Conservation (phyloP, 2,797 vertebrate genomes). For the Anguilla obscura region DNA sequence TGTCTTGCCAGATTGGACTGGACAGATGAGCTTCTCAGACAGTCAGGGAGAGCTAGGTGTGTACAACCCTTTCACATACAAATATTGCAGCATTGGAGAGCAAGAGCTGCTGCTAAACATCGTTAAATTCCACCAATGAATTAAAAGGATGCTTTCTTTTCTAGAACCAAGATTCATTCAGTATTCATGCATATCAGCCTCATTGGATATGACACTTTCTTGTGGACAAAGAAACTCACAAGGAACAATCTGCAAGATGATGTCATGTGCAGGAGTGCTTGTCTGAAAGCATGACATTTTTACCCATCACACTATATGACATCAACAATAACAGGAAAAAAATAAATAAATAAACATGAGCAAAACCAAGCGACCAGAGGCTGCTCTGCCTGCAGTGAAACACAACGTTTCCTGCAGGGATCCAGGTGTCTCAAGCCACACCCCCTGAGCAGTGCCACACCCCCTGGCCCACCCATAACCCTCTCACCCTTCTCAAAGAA, state of each 20-base stretch:
- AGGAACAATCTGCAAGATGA: slow-evolving; percentile 63
- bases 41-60: slow-evolving; percentile 33
- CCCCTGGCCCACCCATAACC: slow-evolving; percentile 38
- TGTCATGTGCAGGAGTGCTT: neutral
- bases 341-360: slow-evolving; percentile 52
- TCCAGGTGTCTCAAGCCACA: slow-evolving; percentile 73
- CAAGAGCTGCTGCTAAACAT: slow-evolving; percentile 27
- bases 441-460: neutral
- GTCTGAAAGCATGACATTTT: neutral
- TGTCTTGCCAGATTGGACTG: slow-evolving; percentile 29
- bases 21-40: slow-evolving; percentile 34
- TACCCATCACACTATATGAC: slow-evolving; percentile 52
- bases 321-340: slow-evolving; percentile 54
- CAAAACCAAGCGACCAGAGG: slow-evolving; percentile 72
- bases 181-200: slow-evolving; percentile 47
- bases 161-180: slow-evolving; percentile 14
- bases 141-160: slow-evolving; percentile 23
- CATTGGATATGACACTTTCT: slow-evolving; percentile 46
- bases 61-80: neutral
- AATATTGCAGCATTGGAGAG: neutral
- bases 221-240: slow-evolving; percentile 56
- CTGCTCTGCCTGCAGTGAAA: slow-evolving; percentile 74
- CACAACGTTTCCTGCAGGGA: slow-evolving; percentile 72
- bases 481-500: slow-evolving; percentile 35
- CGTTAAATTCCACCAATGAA: slow-evolving; percentile 31